phyloP scores from a whole-genome alignment of 2,113 vertebrate genomes.

The Mustela nigripes region DNA sequence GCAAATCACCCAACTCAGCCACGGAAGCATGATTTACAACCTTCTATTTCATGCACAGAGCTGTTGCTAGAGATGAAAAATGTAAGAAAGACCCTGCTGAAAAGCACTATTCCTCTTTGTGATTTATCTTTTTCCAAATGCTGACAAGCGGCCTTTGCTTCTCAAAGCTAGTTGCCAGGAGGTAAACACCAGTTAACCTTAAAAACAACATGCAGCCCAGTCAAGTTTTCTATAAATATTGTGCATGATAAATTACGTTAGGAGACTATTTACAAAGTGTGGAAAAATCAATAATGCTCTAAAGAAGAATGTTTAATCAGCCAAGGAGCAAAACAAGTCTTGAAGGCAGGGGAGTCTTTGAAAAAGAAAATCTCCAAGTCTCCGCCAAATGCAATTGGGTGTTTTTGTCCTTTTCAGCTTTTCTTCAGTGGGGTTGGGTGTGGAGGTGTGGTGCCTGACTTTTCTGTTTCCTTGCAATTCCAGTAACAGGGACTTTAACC shows the following conservation, averaged over 20 bases:
- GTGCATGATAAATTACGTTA: slow-evolving; percentile 10
- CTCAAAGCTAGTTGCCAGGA: background rate
- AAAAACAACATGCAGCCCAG: background rate
- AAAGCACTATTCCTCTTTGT: background rate
- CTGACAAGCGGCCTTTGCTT: background rate
- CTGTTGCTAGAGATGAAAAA: background rate
- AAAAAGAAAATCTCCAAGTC: background rate
- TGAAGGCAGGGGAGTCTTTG: background rate
- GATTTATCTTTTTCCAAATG: slow-evolving; percentile 2
- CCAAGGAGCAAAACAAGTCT: background rate
- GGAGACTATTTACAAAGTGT: slow-evolving; percentile 36
- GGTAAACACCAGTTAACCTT: background rate
- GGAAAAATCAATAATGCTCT: slow-evolving; percentile 30
- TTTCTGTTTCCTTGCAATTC: background rate
- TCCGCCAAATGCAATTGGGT: background rate
- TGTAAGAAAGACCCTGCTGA: background rate
- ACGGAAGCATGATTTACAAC: background rate
- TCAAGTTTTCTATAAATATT: slow-evolving; percentile 40
- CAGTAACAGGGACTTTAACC: background rate
- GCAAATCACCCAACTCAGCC: background rate
- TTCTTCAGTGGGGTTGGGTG: background rate
- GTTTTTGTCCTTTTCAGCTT: background rate
- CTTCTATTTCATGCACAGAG: accelerated
- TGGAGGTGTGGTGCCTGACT: accelerated
- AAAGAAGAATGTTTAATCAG: slow-evolving; percentile 22